These are phyloP conservation scores for Streptopelia turtur DNA, from an alignment of 2,797 vertebrate species.

Conservation along the genomic window DNA sequence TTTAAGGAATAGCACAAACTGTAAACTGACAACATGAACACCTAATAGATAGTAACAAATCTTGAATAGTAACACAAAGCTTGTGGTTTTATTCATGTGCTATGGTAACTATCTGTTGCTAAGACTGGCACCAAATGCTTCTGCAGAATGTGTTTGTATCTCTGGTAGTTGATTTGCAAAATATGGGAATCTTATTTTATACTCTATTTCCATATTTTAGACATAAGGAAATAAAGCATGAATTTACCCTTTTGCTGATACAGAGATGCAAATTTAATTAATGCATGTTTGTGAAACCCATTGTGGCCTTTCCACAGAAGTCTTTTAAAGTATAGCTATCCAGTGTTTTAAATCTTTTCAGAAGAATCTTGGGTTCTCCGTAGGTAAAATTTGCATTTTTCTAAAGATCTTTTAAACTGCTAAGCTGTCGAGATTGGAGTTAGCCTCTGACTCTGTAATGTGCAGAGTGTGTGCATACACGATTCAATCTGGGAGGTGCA, in stretches of 20 bases:
- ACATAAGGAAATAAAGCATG: background rate
- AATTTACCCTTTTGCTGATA: background rate
- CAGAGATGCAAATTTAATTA: background rate
- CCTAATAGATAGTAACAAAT: background rate
- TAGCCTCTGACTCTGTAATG: accelerated
- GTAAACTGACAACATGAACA: background rate
- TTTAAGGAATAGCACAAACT: background rate
- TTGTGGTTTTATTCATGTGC: background rate
- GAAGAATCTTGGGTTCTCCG: background rate
- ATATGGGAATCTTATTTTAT: background rate
- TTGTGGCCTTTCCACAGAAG: background rate
- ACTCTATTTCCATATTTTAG: background rate
- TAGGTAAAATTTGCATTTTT: background rate
- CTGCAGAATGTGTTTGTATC: background rate
- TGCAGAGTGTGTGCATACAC: accelerated
- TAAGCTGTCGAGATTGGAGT: background rate
- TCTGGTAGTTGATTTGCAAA: background rate
- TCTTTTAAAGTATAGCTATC: background rate
- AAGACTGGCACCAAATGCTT: background rate
- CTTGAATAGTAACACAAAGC: background rate
- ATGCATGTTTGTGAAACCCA: background rate
- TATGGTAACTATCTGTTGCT: background rate
- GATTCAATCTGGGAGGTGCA: background rate
- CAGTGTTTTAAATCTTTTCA: background rate
- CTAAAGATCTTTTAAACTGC: background rate